phyloP scores from a whole-genome alignment of 1,140 invertebrate species.

The Homarus americanus region DNA sequence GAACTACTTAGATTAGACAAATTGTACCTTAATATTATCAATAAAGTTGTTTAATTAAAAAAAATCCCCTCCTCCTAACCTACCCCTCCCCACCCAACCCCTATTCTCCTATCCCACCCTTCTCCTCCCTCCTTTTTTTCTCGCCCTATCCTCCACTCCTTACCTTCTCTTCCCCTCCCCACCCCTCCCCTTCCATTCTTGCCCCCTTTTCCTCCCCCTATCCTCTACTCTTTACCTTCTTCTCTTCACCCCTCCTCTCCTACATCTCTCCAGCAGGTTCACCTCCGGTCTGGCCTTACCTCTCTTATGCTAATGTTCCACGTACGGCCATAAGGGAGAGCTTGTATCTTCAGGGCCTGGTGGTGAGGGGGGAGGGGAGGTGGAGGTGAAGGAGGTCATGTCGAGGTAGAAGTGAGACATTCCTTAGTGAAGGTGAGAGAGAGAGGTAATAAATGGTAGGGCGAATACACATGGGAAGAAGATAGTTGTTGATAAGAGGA shows the following conservation, averaged over 20 bases:
- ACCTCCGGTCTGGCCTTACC: too few species aligned
- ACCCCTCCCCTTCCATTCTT: not conserved
- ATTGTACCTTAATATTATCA: too few species aligned
- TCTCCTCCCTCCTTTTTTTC: not conserved
- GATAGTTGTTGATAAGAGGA: not conserved
- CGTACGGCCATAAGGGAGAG: not conserved
- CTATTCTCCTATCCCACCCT: not conserved
- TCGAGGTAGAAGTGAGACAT: too few species aligned
- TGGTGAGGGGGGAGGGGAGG: not conserved
- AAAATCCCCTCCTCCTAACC: not conserved
- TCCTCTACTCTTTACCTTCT: not conserved
- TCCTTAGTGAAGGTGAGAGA: too few species aligned
- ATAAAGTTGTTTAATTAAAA: too few species aligned
- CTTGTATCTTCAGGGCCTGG: too few species aligned
- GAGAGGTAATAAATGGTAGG: slow-evolving; percentile 8
- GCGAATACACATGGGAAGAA: not conserved
- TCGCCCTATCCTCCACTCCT: not conserved
- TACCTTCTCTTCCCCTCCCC: not conserved
- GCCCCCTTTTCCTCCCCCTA: not conserved
- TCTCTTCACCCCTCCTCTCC: not conserved
- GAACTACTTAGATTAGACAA: too few species aligned
- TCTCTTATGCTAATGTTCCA: not conserved
- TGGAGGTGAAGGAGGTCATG: not conserved
- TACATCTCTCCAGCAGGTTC: too few species aligned
- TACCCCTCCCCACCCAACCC: not conserved